Percentiles rank a stretch among this genome's conserved stretches.
Evolutionary conservation across 1,140 invertebrate species (phyloP).

Genomic region (Orius laevigatus): DNA sequence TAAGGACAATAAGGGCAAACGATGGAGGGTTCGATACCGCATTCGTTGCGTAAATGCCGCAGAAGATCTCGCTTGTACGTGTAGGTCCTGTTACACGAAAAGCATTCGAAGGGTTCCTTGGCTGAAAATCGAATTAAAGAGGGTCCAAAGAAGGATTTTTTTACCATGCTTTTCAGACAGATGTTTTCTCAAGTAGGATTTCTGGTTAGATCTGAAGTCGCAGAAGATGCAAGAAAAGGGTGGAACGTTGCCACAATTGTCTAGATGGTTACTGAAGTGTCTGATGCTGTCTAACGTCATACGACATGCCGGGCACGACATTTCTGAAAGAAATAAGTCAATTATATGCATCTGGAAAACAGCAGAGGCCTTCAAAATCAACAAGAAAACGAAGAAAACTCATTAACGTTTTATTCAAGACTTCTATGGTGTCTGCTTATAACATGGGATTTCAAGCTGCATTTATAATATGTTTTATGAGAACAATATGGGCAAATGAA

Average conservation of each 20-base stretch:
- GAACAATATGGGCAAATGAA: conserved; percentile 19
- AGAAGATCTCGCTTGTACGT: conserved; percentile 19
- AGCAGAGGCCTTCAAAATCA: background rate
- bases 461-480: conserved; percentile 11
- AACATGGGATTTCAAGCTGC: background rate
- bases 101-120: background rate
- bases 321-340: too few species aligned
- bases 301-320: too few species aligned
- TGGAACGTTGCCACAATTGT: too few species aligned
- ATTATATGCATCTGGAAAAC: too few species aligned
- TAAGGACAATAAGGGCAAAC: conserved; percentile 32
- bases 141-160: too few species aligned
- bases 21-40: conserved; percentile 29
- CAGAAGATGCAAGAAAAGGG: conserved; percentile 44
- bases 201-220: conserved; percentile 12
- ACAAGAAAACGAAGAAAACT: background rate
- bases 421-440: background rate
- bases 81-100: conserved; percentile 15
- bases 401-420: background rate
- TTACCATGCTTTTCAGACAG: background rate
- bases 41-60: conserved; percentile 18
- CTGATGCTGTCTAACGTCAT: too few species aligned
- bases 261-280: too few species aligned
- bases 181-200: conserved; percentile 1
- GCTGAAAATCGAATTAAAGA: background rate